Evolutionary conservation across 2,113 vertebrate species (phyloP).

Genomic region (Limnothrissa miodon): DNA sequence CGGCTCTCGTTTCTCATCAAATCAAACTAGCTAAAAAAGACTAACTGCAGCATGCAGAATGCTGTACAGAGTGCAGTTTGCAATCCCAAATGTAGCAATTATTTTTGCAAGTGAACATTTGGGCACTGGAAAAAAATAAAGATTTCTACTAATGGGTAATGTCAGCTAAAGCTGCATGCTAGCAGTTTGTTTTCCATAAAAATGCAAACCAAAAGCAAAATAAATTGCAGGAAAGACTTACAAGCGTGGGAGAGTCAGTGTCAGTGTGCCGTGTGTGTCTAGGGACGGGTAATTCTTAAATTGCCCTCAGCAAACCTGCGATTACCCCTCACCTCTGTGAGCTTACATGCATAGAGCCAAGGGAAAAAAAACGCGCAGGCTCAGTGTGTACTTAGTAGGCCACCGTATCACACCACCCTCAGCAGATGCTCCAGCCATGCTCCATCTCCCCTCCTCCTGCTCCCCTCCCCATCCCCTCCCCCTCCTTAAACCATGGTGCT

Average conservation of each 20-base stretch:
- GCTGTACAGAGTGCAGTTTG: neutral
- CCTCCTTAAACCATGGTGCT: conserved; percentile 39
- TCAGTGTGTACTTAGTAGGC: conserved; percentile 71
- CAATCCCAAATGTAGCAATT: neutral
- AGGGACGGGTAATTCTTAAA: conserved; percentile 56
- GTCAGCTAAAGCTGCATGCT: neutral
- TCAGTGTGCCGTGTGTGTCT: conserved; percentile 32
- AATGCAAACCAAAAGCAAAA: neutral
- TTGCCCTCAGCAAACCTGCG: conserved; percentile 62
- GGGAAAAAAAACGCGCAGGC: conserved; percentile 56
- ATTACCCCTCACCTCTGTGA: conserved; percentile 65
- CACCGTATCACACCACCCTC: conserved; percentile 83
- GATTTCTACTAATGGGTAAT: neutral
- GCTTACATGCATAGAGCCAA: conserved; percentile 67
- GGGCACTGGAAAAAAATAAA: neutral
- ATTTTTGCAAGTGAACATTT: neutral
- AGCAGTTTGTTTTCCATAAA: neutral
- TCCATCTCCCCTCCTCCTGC: conserved; percentile 34
- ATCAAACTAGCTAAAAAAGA: neutral
- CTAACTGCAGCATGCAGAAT: neutral
- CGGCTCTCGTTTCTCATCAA: conserved; percentile 1
- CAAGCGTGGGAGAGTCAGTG: conserved; percentile 40
- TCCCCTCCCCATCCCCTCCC: conserved; percentile 36
- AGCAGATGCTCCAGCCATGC: conserved; percentile 69
- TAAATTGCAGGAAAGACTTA: conserved; percentile 41